Conservation (phyloP, 2,888 invertebrate species). For the Himalopsyche kuldschensis region DNA sequence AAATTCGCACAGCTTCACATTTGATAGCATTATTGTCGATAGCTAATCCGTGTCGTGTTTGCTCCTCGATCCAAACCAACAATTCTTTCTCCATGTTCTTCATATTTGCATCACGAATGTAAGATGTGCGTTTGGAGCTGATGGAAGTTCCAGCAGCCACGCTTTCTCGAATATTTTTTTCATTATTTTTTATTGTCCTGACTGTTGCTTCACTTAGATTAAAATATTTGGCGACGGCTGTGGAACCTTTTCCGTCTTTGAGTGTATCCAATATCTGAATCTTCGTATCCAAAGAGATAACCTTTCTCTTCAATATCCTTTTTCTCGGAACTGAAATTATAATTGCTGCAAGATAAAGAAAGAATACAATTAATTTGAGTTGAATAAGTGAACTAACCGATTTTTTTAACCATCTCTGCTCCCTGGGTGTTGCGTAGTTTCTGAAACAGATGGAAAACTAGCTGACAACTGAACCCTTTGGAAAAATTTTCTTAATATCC, state of each 20-base stretch:
- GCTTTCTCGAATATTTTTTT: conserved; percentile 18
- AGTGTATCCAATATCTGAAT: neutral
- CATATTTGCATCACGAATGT: conserved; percentile 31
- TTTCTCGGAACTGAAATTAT: neutral
- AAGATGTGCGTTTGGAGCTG: conserved; percentile 14
- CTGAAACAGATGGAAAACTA: too few species aligned
- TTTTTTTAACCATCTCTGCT: too few species aligned
- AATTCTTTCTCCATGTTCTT: conserved; percentile 39
- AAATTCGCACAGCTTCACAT: conserved; percentile 31
- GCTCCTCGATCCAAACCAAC: conserved; percentile 36
- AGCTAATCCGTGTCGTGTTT: conserved; percentile 30
- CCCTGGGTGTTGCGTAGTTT: too few species aligned
- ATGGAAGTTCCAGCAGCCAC: conserved; percentile 19
- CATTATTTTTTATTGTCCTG: conserved; percentile 34
- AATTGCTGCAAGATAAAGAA: too few species aligned
- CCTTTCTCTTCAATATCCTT: neutral
- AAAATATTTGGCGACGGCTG: conserved; percentile 32
- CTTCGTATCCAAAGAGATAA: neutral
- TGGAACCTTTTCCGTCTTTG: conserved; percentile 8
- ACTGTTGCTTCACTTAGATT: conserved; percentile 35
- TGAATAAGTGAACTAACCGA: neutral
- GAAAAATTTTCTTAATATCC: too few species aligned
- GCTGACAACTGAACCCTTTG: too few species aligned
- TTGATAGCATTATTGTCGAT: conserved; percentile 28
- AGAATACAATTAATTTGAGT: neutral